Evolutionary conservation across 2,797 vertebrate genomes (phyloP).

Genomic region (Clamator glandarius): DNA sequence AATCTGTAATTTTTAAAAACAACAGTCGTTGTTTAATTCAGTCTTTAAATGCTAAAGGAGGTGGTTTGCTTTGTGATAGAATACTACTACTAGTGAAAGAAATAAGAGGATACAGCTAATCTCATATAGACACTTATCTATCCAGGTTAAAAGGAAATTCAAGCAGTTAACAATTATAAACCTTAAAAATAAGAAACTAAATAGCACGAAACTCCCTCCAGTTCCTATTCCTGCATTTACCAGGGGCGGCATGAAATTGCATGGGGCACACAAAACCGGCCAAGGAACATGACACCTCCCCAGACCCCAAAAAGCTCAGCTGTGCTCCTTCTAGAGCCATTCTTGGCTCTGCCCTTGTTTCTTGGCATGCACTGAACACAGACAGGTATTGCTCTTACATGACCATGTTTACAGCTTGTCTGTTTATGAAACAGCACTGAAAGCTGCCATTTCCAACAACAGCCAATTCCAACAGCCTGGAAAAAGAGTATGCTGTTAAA

Average conservation of each 20-base stretch:
- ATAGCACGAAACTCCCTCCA: not conserved
- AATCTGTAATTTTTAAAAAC: not conserved
- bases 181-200: not conserved
- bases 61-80: not conserved
- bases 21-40: not conserved
- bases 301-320: not conserved
- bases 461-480: not conserved
- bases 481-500: fast-evolving
- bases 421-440: fast-evolving
- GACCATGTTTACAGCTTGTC: not conserved
- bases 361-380: not conserved
- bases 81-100: fast-evolving
- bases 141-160: not conserved
- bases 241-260: not conserved
- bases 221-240: not conserved
- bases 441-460: not conserved
- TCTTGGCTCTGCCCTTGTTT: not conserved
- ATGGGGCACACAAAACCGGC: too few species aligned
- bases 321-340: not conserved
- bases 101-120: not conserved
- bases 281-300: not conserved
- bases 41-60: not conserved
- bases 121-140: not conserved
- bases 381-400: fast-evolving
- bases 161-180: not conserved